These are phyloP conservation scores for Paramisgurnus dabryanus DNA, from an alignment of 2,113 vertebrate species.

Conservation along the genomic window DNA sequence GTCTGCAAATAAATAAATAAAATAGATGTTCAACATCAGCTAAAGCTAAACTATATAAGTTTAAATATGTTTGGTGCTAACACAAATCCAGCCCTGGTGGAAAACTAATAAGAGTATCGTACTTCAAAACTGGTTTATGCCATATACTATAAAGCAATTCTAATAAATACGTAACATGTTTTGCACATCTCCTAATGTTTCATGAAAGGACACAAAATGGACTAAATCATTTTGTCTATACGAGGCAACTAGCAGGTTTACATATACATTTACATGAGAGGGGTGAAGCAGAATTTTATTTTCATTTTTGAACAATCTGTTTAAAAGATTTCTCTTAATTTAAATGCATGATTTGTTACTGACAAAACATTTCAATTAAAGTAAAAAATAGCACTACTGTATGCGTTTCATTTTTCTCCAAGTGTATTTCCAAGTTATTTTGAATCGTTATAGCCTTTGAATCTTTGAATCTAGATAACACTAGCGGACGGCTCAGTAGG, in stretches of 20 bases:
- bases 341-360: slow-evolving; percentile 5
- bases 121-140: neutral
- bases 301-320: neutral
- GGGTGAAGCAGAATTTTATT: neutral
- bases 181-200: neutral
- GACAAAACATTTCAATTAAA: neutral
- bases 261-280: neutral
- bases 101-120: no score
- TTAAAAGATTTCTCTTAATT: neutral
- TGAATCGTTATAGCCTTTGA: no score
- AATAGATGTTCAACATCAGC: no score
- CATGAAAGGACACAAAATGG: neutral
- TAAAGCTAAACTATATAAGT: no score
- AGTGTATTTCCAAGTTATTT: no score
- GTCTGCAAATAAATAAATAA: no score
- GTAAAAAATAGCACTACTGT: neutral
- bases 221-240: neutral
- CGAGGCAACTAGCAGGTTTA: neutral
- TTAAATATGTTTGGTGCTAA: no score
- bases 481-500: no score
- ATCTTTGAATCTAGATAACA: no score
- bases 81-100: no score
- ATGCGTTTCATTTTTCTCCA: neutral
- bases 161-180: neutral
- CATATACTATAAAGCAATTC: neutral